These are phyloP conservation scores for Marisa cornuarietis DNA, from an alignment of 1,140 invertebrate species.

Conservation along the genomic window DNA sequence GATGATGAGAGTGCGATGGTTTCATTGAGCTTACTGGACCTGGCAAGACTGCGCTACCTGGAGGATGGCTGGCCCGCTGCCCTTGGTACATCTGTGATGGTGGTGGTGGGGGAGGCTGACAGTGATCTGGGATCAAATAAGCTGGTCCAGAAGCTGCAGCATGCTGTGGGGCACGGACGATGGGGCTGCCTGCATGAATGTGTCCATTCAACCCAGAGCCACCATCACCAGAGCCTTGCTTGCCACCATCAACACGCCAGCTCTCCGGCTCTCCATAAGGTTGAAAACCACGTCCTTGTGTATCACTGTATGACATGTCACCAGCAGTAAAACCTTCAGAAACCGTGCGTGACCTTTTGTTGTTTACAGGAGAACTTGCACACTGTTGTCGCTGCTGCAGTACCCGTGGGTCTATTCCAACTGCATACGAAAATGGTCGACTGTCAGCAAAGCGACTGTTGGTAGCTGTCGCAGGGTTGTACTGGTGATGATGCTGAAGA, in stretches of 20 bases:
- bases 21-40: neutral
- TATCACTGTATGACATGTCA: neutral
- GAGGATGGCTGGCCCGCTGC: neutral
- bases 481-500: neutral
- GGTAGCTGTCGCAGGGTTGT: neutral
- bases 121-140: too few relatives aligned
- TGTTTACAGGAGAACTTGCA: neutral
- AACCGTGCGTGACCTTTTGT: neutral
- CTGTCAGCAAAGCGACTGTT: constrained; percentile 4
- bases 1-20: constrained; percentile 7
- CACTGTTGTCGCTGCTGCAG: neutral
- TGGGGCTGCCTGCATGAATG: too few relatives aligned
- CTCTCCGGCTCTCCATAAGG: neutral
- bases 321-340: neutral
- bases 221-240: too few relatives aligned
- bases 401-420: constrained; percentile 11
- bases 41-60: neutral
- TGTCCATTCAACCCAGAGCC: too few relatives aligned
- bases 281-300: neutral
- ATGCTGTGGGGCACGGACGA: too few relatives aligned
- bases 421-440: constrained; percentile 21
- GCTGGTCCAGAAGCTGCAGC: too few relatives aligned
- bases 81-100: constrained; percentile 17
- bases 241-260: neutral
- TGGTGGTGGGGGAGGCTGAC: neutral